Base-by-base conservation (phyloP, 1,140 invertebrate species). In the Sitodiplosis mosellana region DNA sequence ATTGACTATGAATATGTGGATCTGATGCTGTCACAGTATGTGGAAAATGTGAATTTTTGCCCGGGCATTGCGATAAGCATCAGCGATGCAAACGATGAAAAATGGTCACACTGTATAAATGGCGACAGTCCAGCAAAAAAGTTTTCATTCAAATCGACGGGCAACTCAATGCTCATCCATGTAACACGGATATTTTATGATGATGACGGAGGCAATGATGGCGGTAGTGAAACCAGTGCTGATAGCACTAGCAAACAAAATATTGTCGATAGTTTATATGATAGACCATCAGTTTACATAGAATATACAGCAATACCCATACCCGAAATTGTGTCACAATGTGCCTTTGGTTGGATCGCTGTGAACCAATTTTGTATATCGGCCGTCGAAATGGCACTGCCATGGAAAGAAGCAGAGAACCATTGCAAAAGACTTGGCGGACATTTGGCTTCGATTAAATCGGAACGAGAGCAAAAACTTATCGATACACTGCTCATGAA, bases 351-450 rank as follows among this genome's bases (percentile, higher is more conserved):
- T 1, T 80, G 77, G 75, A 69, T 80, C 12, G 58, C 63, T 0
- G 61, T 72, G 10, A 54, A 65, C 17, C 71, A 75, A 45, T 73
- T 74, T 54, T 80, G 77, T 53, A 69, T 81, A 51, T 61, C 71
- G n/a, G 69, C 74, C 1, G 60, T 78, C 33, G 66, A 69, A 33
- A 52, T 61, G 1, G 63, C 68, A 42, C 56, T 72, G 49, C 57
- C 70, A 0, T 84, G 81, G 81, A 56, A 61, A 2, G 71, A 76
- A 36, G 78, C 77, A 0, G 77, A 82, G 54, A 63, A 67, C 10
- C 70, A 78, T 51, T 84, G 81, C 52, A 60, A 64, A 8, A 61
- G 63, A 38, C 61, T 67, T 46, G 76, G 74, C 2, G 80, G 79
- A 15, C 77, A 81, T 62, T 66, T 84, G 10, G 74, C 70, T 0